A percentile compares a stretch with the other conserved stretches of the same genome.
Evolutionary conservation across 1,140 invertebrate genomes (phyloP).

Genomic region (Paralvinella palmiformis): DNA sequence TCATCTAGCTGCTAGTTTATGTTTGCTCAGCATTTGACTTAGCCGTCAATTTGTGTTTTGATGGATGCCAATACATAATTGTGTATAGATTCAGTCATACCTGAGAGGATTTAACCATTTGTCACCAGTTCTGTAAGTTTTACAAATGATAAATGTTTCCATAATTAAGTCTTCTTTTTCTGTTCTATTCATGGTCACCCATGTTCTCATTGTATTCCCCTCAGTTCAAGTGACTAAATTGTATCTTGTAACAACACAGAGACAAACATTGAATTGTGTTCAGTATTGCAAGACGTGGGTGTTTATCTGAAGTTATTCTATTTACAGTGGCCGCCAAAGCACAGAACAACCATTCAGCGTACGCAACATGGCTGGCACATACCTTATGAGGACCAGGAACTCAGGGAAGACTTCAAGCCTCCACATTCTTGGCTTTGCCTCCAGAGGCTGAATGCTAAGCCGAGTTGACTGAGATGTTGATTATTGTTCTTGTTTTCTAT

Average conservation of each 20-base stretch:
- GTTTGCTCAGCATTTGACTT: too few relatives aligned
- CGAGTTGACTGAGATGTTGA: too few relatives aligned
- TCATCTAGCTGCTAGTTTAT: too few relatives aligned
- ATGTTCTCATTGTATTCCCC: background rate
- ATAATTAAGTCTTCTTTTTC: background rate
- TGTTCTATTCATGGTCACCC: background rate
- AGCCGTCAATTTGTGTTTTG: too few relatives aligned
- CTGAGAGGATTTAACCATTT: too few relatives aligned
- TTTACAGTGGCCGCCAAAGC: conserved; percentile 19
- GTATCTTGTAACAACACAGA: background rate
- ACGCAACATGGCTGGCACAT: conserved; percentile 21
- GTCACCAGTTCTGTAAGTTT: too few relatives aligned
- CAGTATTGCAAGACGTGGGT: background rate
- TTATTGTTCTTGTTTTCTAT: too few relatives aligned
- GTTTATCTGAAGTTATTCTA: background rate
- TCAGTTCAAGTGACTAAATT: background rate
- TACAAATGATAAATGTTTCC: background rate
- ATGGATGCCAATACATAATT: too few relatives aligned
- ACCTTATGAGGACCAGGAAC: conserved; percentile 14
- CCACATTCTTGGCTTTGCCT: conserved; percentile 3
- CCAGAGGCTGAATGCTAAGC: too few relatives aligned
- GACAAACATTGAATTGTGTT: background rate
- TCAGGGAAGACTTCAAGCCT: background rate
- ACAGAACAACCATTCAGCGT: conserved; percentile 14
- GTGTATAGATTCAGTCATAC: too few relatives aligned